Conservation (phyloP, 2,797 vertebrate genomes). For the Coccyzus lansbergi region DNA sequence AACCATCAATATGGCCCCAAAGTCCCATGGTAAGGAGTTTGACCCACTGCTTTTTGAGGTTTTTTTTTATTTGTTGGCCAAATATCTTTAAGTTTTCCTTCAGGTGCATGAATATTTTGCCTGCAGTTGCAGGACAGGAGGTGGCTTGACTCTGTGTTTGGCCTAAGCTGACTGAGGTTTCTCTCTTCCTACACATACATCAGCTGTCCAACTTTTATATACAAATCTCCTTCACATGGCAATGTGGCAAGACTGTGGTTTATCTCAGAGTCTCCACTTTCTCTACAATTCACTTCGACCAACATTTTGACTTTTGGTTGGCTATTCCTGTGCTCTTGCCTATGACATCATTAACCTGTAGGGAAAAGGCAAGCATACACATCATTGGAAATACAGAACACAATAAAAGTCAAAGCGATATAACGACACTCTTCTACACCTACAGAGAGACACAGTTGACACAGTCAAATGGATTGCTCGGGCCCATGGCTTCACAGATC, state of each 20-base stretch:
- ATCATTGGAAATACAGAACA: background rate
- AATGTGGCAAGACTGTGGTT: background rate
- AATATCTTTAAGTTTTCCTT: background rate
- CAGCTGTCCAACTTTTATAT: background rate
- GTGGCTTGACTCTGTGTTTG: accelerated
- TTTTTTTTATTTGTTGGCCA: background rate
- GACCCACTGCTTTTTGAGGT: background rate
- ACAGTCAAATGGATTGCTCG: background rate
- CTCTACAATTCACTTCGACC: background rate
- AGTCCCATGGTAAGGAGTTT: background rate
- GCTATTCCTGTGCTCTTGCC: background rate
- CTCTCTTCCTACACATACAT: background rate
- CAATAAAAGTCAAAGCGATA: background rate
- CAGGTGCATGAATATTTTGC: background rate
- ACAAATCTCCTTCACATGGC: accelerated
- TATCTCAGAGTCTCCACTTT: background rate
- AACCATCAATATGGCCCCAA: background rate
- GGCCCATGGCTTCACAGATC: background rate
- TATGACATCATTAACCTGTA: background rate
- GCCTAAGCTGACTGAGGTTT: background rate
- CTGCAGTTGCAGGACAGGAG: background rate
- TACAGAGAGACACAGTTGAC: background rate
- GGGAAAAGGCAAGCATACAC: background rate
- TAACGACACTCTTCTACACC: background rate
- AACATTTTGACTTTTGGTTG: background rate